Base-by-base conservation (phyloP, 2,113 vertebrate species). In the Thalassoma bifasciatum region DNA sequence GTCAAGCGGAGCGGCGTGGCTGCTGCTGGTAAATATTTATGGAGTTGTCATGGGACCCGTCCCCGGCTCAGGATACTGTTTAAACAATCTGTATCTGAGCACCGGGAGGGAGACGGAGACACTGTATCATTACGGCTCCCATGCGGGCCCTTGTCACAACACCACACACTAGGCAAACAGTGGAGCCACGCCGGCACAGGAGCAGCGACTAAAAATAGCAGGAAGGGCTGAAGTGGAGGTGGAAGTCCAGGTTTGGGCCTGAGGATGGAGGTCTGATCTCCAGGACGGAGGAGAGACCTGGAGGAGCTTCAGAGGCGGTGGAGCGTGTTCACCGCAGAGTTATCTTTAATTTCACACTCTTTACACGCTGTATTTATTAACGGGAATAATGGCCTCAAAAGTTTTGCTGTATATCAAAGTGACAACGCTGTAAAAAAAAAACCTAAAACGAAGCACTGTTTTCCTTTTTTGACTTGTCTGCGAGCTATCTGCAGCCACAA, bases 191-290 rank as follows among this genome's bases (percentile, higher is more conserved):
- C n/a, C n/a, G n/a, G n/a, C n/a, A n/a, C 62, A 57, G 82, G 80
- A 54, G 44, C 84, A 86, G 22, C 0, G 8, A 26, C 79, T 92
- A 93, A 91, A 92, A 91, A 93, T 92, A 93, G 81, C 66, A 1
- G 22, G 36, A 60, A 26, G 10, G 19, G 52, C 60, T 49, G 60
- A 4, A 30, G 37, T 66, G 59, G 77, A 83, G 77, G 74, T 62
- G 50, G 40, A 57, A n/a, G 78, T 70, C 68, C 75, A 86, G 83
- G 77, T 70, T 47, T 30, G 58, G 66, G 19, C 19, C 51, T 17
- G 17, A 54, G 57, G 63, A 51, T 36, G 63, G 70, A 74, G 68
- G 66, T 47, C 21, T 2, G 49, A n/a, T 47, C 44, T 47, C 37
- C 10, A 47, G 58, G 72, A 40, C 14, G 7, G 34, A 16, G 52